Percentiles rank a stretch among this genome's conserved stretches.
Evolutionary conservation across 2,888 invertebrate species (phyloP).

Genomic region (Orthosia incerta): DNA sequence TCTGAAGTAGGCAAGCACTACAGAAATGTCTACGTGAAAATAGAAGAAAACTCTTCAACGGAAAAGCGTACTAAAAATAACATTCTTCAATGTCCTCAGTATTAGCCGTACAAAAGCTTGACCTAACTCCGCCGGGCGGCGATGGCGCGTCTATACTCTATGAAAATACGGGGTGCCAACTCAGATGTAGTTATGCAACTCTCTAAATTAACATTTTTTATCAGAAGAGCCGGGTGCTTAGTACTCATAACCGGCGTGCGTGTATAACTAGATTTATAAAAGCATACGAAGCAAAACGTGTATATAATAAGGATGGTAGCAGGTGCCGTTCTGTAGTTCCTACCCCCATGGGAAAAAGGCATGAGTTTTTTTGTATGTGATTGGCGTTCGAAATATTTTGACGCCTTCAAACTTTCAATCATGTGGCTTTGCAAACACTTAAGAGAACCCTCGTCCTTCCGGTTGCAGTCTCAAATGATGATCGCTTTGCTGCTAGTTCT

Average conservation of each 20-base stretch:
- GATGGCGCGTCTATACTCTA: slow-evolving; percentile 45
- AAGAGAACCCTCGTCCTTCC: not conserved
- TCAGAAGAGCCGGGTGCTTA: too few relatives aligned
- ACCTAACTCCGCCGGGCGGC: slow-evolving; percentile 61
- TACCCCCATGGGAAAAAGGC: too few relatives aligned
- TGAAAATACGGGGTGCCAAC: slow-evolving; percentile 15
- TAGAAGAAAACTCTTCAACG: slow-evolving; percentile 12
- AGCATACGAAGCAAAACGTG: too few relatives aligned
- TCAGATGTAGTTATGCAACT: not conserved
- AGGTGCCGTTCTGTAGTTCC: too few relatives aligned
- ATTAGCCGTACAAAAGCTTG: slow-evolving; percentile 68
- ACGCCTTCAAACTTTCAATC: not conserved
- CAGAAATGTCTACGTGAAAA: not conserved
- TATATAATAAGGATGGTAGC: too few relatives aligned
- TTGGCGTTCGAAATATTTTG: too few relatives aligned
- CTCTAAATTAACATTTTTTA: too few relatives aligned
- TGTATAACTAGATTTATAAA: too few relatives aligned
- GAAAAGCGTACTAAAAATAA: slow-evolving; percentile 49
- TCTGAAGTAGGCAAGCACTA: not conserved
- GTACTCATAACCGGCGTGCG: not conserved
- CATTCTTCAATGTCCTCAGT: slow-evolving; percentile 56
- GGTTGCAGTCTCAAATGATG: not conserved
- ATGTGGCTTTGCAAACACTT: not conserved
- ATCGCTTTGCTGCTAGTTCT: not conserved
- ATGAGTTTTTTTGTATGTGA: too few relatives aligned